Evolutionary conservation across 2,797 vertebrate genomes (phyloP).

Genomic region (Simalia tracyae): DNA sequence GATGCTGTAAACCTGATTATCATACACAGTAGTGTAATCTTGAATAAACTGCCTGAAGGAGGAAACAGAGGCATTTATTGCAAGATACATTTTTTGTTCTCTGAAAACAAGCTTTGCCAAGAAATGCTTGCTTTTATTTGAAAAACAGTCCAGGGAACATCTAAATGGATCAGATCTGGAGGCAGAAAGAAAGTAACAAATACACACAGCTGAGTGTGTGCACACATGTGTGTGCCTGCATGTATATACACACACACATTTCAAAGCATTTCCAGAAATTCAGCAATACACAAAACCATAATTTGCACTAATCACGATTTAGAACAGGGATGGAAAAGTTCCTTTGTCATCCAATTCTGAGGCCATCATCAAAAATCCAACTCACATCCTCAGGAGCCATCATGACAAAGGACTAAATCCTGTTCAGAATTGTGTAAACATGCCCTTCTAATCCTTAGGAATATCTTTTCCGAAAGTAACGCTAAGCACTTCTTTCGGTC

Average conservation of each 20-base stretch:
- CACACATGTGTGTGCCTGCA: background rate
- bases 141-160: background rate
- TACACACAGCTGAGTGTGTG: background rate
- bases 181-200: background rate
- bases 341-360: background rate
- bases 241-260: background rate
- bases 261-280: background rate
- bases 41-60: slow-evolving; percentile 85
- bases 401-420: background rate
- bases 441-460: background rate
- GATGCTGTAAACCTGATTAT: slow-evolving; percentile 84
- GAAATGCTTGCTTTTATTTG: slow-evolving; percentile 17
- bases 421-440: background rate
- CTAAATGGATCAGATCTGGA: slow-evolving; percentile 3
- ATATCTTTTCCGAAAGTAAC: background rate
- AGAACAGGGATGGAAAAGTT: background rate
- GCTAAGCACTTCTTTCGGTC: background rate
- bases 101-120: slow-evolving; percentile 36
- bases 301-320: background rate
- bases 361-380: background rate
- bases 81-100: slow-evolving; percentile 45
- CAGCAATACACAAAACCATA: background rate
- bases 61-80: slow-evolving; percentile 41
- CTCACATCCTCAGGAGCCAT: background rate
- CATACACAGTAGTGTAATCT: slow-evolving; percentile 83